These are phyloP conservation scores for Dendrolimus punctatus DNA, from an alignment of 1,140 invertebrate genomes.

Conservation along the genomic window DNA sequence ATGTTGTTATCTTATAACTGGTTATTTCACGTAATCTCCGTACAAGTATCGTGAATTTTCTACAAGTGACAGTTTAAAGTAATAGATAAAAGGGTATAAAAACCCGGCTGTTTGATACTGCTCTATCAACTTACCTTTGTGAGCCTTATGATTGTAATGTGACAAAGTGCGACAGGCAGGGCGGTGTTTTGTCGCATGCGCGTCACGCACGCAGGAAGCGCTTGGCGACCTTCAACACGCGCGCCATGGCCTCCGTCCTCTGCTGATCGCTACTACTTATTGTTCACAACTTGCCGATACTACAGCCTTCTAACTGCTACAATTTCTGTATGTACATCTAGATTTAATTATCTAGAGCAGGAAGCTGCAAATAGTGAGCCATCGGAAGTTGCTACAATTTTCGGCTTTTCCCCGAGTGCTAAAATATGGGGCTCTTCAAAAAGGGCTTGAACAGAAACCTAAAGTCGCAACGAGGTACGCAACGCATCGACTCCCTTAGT, in stretches of 20 bases:
- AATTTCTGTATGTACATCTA: conserved; percentile 9
- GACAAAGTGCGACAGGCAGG: conserved; percentile 12
- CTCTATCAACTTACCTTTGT: no score
- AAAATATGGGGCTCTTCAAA: no score
- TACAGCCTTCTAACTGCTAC: conserved; percentile 16
- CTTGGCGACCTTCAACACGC: conserved; percentile 49
- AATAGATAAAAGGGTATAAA: no score
- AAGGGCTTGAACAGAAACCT: no score
- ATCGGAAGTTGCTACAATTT: no score
- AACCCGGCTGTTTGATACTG: no score
- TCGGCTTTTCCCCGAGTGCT: no score
- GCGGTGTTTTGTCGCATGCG: conserved; percentile 31
- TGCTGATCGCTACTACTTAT: conserved; percentile 36
- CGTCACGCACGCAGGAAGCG: conserved; percentile 66
- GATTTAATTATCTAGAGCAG: not conserved
- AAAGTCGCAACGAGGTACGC: no score
- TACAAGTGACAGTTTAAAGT: conserved; percentile 10
- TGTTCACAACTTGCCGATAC: conserved; percentile 25
- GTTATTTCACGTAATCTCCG: no score
- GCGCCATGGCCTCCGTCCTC: conserved; percentile 47
- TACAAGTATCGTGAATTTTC: conserved; percentile 7
- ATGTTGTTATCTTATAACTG: no score
- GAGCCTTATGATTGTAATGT: conserved; percentile 6
- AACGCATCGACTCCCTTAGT: no score
- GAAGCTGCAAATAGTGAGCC: no score